phyloP scores from a whole-genome alignment of 2,113 vertebrate species.

The Cairina moschata region DNA sequence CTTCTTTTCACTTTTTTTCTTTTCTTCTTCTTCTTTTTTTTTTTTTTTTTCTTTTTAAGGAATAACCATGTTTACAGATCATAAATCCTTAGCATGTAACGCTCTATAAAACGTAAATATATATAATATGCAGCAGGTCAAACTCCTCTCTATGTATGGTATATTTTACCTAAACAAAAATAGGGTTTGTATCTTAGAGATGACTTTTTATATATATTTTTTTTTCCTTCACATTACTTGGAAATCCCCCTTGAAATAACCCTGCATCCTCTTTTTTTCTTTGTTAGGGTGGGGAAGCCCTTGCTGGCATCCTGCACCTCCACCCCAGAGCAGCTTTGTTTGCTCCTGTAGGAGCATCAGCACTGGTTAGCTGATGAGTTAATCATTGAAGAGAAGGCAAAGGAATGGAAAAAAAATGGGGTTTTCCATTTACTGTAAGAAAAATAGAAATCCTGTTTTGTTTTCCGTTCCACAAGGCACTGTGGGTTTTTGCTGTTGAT shows the following conservation, averaged over 20 bases:
- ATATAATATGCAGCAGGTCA: accelerated
- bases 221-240: not conserved
- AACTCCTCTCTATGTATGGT: not conserved
- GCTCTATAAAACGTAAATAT: not conserved
- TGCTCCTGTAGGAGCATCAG: not conserved
- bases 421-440: not conserved
- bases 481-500: not conserved
- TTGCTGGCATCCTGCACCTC: not conserved
- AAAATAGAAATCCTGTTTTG: not conserved
- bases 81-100: not conserved
- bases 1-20: not conserved
- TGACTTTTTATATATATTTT: not conserved
- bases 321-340: accelerated
- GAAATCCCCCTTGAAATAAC: not conserved
- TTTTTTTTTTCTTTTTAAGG: not conserved
- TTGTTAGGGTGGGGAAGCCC: not conserved
- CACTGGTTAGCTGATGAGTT: not conserved
- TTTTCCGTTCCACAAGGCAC: not conserved
- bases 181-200: not conserved
- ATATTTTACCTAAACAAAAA: not conserved
- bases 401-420: not conserved
- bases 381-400: not conserved
- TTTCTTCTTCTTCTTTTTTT: not conserved
- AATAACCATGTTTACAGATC: not conserved
- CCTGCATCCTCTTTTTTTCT: not conserved